These are phyloP conservation scores for Enteromius trimaculatus DNA, from an alignment of 2,797 vertebrate genomes.

Conservation along the genomic window DNA sequence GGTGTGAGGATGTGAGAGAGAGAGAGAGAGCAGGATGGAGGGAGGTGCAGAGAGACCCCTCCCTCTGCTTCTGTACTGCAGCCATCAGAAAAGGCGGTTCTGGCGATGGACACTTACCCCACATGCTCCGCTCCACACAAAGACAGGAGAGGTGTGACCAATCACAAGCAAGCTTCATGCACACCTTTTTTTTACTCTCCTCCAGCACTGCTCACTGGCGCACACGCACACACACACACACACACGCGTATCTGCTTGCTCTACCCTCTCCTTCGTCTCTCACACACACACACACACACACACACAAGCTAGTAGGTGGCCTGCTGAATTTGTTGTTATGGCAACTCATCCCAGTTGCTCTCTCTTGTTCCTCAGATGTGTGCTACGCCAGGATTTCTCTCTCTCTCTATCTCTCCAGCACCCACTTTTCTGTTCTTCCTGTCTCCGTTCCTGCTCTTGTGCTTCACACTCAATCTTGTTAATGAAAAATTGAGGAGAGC, in stretches of 20 bases:
- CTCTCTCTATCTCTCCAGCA: conserved; percentile 10
- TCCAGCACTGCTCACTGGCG: conserved; percentile 77
- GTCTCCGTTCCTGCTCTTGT: conserved; percentile 46
- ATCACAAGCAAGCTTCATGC: conserved; percentile 78
- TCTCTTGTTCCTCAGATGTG: conserved; percentile 68
- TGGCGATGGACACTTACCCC: conserved; percentile 80
- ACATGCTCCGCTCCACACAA: conserved; percentile 80
- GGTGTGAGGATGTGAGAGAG: conserved; percentile 16
- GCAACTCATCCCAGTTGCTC: conserved; percentile 82
- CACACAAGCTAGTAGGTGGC: conserved; percentile 73
- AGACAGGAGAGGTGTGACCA: conserved; percentile 86
- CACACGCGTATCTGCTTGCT: conserved; percentile 7
- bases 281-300: conserved; percentile 26
- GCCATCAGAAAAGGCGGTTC: conserved; percentile 80
- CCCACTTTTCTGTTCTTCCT: conserved; percentile 54
- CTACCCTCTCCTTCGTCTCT: conserved; percentile 38
- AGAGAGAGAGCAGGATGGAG: conserved; percentile 13
- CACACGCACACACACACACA: neutral
- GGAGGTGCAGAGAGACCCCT: conserved; percentile 64
- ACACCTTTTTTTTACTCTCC: conserved; percentile 79
- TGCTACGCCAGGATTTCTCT: conserved; percentile 65
- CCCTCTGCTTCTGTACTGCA: conserved; percentile 79
- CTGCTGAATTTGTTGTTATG: conserved; percentile 83
- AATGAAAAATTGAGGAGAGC: conserved; percentile 77
- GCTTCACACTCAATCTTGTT: conserved; percentile 71